Base-by-base conservation (phyloP, 1,140 invertebrate species). In the Drosophila ercepeae region DNA sequence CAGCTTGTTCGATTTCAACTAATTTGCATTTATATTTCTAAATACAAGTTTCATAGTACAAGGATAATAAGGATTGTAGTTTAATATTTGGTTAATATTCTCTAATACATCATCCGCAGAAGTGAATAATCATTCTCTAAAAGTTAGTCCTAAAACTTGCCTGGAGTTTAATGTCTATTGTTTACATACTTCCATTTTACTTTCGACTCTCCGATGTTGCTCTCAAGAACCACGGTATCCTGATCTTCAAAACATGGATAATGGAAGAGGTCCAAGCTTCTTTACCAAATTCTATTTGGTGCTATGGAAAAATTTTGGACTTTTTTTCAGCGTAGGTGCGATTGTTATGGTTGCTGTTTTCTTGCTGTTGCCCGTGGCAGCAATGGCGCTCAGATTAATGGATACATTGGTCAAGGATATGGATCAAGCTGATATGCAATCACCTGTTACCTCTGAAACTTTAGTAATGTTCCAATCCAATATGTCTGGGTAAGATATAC, bases 1-100 rank as follows among this genome's bases (percentile, higher is more conserved):
- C 44, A 41, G 34, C 4, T 42, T 45, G 23, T 3, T 9, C 13
- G 51, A 53, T 44, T 73, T 52, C 34, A 2, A 59, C 65, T 73
- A 81, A 86, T 81, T 81, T 86, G 63, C 81, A 88, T 88, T 65
- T 57, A 48, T 77, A 74, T 81, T 88, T 88, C n/a, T n/a, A n/a
- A n/a, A n/a, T n/a, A n/a, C n/a, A n/a, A n/a, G n/a, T n/a, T n/a
- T n/a, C n/a, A n/a, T n/a, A n/a, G n/a, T n/a, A n/a, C n/a, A n/a
- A n/a, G n/a, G n/a, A n/a, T n/a, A n/a, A n/a, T n/a, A n/a, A n/a
- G n/a, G n/a, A n/a, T n/a, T n/a, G n/a, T n/a, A n/a, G n/a, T n/a
- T n/a, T n/a, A n/a, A n/a, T n/a, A n/a, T n/a, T n/a, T n/a, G n/a
- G n/a, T n/a, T n/a, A n/a, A n/a, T n/a, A n/a, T n/a, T n/a, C n/a